Base-by-base conservation (phyloP, 1,140 invertebrate species). In the Calliphora vicina region DNA sequence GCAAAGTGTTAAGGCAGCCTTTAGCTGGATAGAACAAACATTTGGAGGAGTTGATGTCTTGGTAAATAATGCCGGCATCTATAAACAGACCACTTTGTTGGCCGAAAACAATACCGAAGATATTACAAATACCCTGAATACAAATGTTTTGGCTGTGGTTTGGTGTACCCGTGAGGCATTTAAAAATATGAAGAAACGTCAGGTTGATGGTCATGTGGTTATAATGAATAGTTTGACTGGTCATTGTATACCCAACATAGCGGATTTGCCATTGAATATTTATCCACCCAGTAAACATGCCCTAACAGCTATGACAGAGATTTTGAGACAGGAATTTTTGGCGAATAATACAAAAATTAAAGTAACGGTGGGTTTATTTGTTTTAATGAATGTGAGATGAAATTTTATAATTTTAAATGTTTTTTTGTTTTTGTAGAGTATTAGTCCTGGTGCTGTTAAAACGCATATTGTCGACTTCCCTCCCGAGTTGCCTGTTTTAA, bases 61-160 rank as follows among this genome's bases (percentile, higher is more conserved):
- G 67, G 90, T 97, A 10, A 97, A 96, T 86, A 96, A 95, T 87
- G 95, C 96, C 1, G 95, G 94, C 0, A 87, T 94, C 0, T 85
- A 90, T 0, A 86, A 85, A 9, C 4, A 45, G 3, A 80, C 83
- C 0, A 10, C 8, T 0, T 76, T 89, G n/a, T 57, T 35, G 1
- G 42, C 6, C 0, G 26, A 42, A 8, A 84, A 84, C 23, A 89
- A 88, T 43, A 8, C 61, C 6, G 78, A 74, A 0, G 85, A 83
- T 43, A 13, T 89, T 74, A 84, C 83, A 4, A 84, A 83, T 74
- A 50, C 85, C 83, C 94, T 84, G 92, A 87, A 96, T 27, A 93
- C 94, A 0, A 97, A 96, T 87, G 91, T 96, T 0, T 88, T 95
- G 61, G 95, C 92, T 0, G 87, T 95, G 0, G 91, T 92, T 23